Percentiles rank a stretch among this genome's conserved stretches.
Conservation (phyloP, 1,140 invertebrate genomes). For the Pomacea maculata region DNA sequence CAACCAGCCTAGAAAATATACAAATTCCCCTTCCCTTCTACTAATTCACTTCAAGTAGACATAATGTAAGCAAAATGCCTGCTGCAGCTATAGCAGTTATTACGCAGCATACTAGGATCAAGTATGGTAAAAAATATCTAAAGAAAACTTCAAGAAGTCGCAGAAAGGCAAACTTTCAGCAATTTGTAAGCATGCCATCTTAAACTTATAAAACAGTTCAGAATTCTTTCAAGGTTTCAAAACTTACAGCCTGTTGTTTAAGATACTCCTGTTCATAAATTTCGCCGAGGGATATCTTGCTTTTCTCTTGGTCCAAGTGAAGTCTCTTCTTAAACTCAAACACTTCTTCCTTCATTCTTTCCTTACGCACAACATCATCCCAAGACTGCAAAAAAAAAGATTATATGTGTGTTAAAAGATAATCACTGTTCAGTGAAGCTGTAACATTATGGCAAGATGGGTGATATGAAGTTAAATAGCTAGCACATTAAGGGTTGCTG, state of each 20-base stretch:
- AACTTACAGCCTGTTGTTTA: constrained; percentile 77
- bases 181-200: background rate
- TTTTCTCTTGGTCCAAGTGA: constrained; percentile 93
- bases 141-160: no score
- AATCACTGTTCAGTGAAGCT: background rate
- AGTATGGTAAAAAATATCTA: no score
- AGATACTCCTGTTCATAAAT: constrained; percentile 94
- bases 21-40: no score
- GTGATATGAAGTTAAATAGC: no score
- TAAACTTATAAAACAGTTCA: background rate
- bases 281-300: constrained; percentile 91
- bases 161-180: background rate
- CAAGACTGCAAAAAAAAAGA: constrained; percentile 71
- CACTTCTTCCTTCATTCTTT: constrained; percentile 84
- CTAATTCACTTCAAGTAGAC: no score
- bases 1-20: no score
- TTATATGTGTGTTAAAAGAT: background rate
- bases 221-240: background rate
- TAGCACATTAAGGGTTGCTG: no score
- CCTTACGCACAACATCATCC: constrained; percentile 93
- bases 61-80: no score
- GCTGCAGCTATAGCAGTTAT: no score
- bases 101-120: no score
- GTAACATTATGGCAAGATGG: no score
- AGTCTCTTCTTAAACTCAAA: constrained; percentile 90